Conservation (phyloP, 2,888 invertebrate species). For the Amblyjoppa fuscipennis region DNA sequence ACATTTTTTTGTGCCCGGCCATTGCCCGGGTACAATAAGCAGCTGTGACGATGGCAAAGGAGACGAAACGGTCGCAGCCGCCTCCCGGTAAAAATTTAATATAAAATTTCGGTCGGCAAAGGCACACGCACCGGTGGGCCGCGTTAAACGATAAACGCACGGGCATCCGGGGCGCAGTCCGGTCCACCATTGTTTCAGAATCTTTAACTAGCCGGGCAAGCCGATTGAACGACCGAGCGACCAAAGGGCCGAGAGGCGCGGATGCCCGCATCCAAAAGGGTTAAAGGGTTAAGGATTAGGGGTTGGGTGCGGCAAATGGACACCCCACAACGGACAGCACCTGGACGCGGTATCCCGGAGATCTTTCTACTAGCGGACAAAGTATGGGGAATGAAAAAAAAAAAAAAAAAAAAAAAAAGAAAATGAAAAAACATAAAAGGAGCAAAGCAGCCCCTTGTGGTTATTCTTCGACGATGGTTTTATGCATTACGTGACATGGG, state of each 20-base stretch:
- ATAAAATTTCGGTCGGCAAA: conserved; percentile 44
- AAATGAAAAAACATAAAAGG: conserved; percentile 30
- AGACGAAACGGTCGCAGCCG: conserved; percentile 72
- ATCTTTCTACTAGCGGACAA: conserved; percentile 50
- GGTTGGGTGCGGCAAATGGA: conserved; percentile 64
- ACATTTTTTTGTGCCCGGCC: conserved; percentile 40
- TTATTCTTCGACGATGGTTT: conserved; percentile 55
- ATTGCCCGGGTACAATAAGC: conserved; percentile 44
- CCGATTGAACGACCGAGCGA: conserved; percentile 1
- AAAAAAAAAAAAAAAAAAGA: conserved; percentile 54
- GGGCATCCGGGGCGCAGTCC: conserved; percentile 84
- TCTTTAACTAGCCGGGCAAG: conserved; percentile 77
- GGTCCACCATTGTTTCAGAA: conserved; percentile 82
- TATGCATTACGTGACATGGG: conserved; percentile 23
- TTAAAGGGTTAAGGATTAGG: conserved; percentile 77
- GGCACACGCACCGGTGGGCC: conserved; percentile 76
- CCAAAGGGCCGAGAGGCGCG: conserved; percentile 53
- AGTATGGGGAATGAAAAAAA: conserved; percentile 41
- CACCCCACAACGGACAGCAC: conserved; percentile 77
- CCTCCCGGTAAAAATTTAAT: conserved; percentile 62
- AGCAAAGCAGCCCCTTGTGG: conserved; percentile 53
- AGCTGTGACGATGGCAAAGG: conserved; percentile 54
- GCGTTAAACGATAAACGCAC: conserved; percentile 80
- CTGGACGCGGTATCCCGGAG: conserved; percentile 74
- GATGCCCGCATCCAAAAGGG: conserved; percentile 72